Base-by-base conservation (phyloP, 2,888 invertebrate species). In the Aelia acuminata region DNA sequence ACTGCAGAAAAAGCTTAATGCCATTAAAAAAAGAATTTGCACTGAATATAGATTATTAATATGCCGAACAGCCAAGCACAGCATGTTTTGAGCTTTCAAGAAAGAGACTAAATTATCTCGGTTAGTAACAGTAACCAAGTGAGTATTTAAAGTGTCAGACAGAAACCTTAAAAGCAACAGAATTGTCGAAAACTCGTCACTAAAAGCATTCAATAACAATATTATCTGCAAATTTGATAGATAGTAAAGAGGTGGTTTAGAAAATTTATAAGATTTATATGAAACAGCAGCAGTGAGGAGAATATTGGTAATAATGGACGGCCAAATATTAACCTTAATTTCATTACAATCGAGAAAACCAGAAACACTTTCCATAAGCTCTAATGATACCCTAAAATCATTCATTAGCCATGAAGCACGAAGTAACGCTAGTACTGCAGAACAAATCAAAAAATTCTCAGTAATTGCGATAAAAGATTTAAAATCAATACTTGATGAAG, bases 321-420 rank as follows among this genome's bases (percentile, higher is more conserved):
- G 80, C 80, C 80, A 80, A 43, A 80, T 80, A 47, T n/a, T 47
- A 11, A 80, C 22, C n/a, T 80, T 80, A 2, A 47, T 80, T 80
- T 80, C 20, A n/a, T 22, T 18, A 4, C 13, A n/a, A 80, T 22
- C n/a, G 13, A 80, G 4, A n/a, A 43, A 47, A 39, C 8, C 80
- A 35, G 80, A 80, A n/a, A 80, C n/a, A 43, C 8, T 80, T 80
- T 80, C 80, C 39, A 80, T 80, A 80, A 47, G 43, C 80, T 80
- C 80, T n/a, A 80, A 80, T 11, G 80, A 80, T 47, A 20, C 39
- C 4, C 39, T 43, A 22, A 39, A 80, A 43, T 43, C 31, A 43
- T 80, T 80, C 1, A 13, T 3, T 13, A 39, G 39, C 8, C 22
- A 80, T 4, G n/a, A 80, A 22, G 43, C 43, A 47, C 43, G 80